Evolutionary conservation across 2,888 invertebrate species (phyloP), one percentile per base, ranked within the genome.

Genomic region (Autographa gamma): DNA sequence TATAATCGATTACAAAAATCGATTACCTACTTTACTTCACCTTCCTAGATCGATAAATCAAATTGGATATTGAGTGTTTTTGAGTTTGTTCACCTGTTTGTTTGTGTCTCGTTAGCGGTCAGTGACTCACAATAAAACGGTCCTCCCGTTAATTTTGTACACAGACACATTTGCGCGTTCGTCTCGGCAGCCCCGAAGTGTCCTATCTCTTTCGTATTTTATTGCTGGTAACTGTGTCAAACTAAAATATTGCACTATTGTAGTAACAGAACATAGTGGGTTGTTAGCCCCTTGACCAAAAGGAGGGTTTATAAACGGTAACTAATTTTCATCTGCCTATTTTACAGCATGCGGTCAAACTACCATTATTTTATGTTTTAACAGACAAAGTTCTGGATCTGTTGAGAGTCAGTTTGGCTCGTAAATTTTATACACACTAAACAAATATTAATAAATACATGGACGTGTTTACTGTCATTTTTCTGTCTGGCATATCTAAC

Each of bases 61-160:
- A 74, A 80, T 76, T 68, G 60, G 76, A 77, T 79, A 73, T 82
- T 73, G 66, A 84, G 79, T 83, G 79, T 77, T 80, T 81, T 76
- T 65, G 80, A 84, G 88, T 90, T 89, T 90, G 86, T 91, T 91
- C 88, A 92, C 90, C 91, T 91, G 89, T 71, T 69, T 84, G 85
- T 85, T 80, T 83, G 85, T 80, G 85, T 84, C 80, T 77, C 65
- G 43, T 74, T 68, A 18, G 82, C 87, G 91, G 91, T 93, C 92
- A 89, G 82, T 85, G 90, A 89, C 89, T 85, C 73, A 79, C 81
- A 86, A 89, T 89, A 89, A 90, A 89, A 86, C 87, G 86, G 88
- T 87, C 81, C 81, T 87, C 83, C 63, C 67, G 83, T 89, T 88
- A 86, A 88, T 89, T 89, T 86, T 73, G 85, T 86, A 65, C 73